Conservation (phyloP, 1,140 invertebrate genomes). For the Leptinotarsa lineolata region DNA sequence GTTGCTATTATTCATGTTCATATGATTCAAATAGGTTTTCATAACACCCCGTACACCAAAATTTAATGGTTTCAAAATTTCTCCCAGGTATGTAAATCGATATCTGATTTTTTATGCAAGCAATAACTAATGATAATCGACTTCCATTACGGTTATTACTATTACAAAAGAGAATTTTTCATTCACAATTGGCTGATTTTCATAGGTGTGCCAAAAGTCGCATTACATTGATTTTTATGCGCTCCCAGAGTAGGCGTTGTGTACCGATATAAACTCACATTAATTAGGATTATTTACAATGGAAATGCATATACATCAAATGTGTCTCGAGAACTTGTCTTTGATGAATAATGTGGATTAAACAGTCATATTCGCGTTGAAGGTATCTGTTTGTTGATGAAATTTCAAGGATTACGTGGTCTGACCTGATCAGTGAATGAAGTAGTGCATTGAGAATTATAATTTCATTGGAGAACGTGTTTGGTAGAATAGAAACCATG, state of each 20-base stretch:
- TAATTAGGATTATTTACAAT: constrained; percentile 23
- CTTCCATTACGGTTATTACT: neutral
- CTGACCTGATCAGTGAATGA: neutral
- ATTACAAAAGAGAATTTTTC: constrained; percentile 21
- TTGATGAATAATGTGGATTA: constrained; percentile 18
- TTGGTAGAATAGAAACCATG: too few species aligned
- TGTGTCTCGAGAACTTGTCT: neutral
- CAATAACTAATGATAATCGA: constrained; percentile 1
- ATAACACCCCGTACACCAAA: neutral
- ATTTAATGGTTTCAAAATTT: neutral
- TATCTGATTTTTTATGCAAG: constrained; percentile 3
- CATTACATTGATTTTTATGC: constrained; percentile 7
- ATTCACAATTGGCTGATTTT: constrained; percentile 19
- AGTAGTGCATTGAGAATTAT: neutral
- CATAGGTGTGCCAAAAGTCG: constrained; percentile 23
- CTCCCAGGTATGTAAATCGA: neutral
- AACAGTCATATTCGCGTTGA: neutral
- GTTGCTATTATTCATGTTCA: too few species aligned
- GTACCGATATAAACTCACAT: constrained; percentile 10
- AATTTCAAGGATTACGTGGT: neutral
- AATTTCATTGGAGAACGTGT: too few species aligned
- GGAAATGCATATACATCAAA: constrained; percentile 14
- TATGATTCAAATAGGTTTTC: too few species aligned
- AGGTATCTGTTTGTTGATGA: neutral
- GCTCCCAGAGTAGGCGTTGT: neutral